phyloP scores from a whole-genome alignment of 1,140 invertebrate species.

The Drosophila sucinea region DNA sequence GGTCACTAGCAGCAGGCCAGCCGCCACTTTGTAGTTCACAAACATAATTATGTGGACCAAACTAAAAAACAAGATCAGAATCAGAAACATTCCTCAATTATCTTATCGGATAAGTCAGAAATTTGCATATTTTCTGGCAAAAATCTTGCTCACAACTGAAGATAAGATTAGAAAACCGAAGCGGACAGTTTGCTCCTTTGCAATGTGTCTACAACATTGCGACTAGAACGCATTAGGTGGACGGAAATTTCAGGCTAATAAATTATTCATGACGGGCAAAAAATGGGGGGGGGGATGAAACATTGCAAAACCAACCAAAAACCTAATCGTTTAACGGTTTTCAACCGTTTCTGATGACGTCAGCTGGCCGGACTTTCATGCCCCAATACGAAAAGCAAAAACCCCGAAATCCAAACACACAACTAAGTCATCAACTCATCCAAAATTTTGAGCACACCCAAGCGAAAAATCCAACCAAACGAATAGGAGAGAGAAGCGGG shows the following conservation, averaged over 20 bases:
- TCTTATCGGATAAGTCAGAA: conserved; percentile 17
- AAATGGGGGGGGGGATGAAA: neutral
- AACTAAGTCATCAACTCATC: conserved; percentile 12
- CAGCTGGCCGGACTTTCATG: conserved; percentile 48
- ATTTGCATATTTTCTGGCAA: conserved; percentile 24
- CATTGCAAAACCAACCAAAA: conserved; percentile 25
- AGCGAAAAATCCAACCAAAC: conserved; percentile 12
- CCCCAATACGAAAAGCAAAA: conserved; percentile 24
- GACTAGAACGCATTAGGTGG: conserved; percentile 27
- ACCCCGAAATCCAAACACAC: neutral
- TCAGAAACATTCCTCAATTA: neutral
- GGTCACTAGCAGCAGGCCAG: conserved; percentile 36
- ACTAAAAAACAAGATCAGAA: neutral
- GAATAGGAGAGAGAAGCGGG: conserved; percentile 37
- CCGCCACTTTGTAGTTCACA: conserved; percentile 27
- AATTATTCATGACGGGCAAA: conserved; percentile 50
- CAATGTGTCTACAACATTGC: conserved; percentile 53
- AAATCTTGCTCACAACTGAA: conserved; percentile 29
- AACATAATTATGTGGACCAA: neutral
- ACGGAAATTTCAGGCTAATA: conserved; percentile 41
- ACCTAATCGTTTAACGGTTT: conserved; percentile 59
- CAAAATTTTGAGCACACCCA: conserved; percentile 14
- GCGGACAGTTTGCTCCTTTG: neutral
- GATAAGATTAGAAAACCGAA: conserved; percentile 14
- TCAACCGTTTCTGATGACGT: conserved; percentile 69